Percentiles rank a stretch among this genome's conserved stretches.
Evolutionary conservation across 23 tunicate genomes (phyloP).

Genomic region (Trididemnum nubilum): DNA sequence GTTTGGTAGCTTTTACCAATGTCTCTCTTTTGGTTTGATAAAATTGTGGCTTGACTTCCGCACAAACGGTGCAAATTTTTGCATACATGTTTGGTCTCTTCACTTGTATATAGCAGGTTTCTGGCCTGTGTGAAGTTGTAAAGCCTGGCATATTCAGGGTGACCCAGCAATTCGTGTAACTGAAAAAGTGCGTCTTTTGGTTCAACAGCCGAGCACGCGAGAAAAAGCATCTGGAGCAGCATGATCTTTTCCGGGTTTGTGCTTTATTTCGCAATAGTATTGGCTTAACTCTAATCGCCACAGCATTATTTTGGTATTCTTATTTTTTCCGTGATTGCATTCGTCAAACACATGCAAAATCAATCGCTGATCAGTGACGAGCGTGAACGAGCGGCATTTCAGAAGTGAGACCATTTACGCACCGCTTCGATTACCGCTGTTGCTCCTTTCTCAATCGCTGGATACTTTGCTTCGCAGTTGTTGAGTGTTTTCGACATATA

Average conservation of each 20-base stretch:
- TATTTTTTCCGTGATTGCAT: not conserved
- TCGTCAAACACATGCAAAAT: slow-evolving; percentile 21
- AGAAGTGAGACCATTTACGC: slow-evolving; percentile 4
- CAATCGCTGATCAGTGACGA: slow-evolving; percentile 22
- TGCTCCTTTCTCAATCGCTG: slow-evolving; percentile 31
- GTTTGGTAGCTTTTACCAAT: too few relatives aligned
- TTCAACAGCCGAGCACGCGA: not conserved
- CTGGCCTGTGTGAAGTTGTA: not conserved
- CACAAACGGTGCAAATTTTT: slow-evolving; percentile 9
- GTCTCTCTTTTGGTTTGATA: not conserved
- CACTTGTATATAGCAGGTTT: slow-evolving; percentile 25
- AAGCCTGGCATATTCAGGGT: not conserved
- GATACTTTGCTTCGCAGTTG: too few relatives aligned
- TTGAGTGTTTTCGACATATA: slow-evolving; percentile 26
- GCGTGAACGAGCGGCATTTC: not conserved
- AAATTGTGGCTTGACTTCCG: slow-evolving; percentile 27
- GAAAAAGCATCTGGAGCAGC: slow-evolving; percentile 10
- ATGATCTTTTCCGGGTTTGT: too few relatives aligned
- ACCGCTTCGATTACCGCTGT: slow-evolving; percentile 24
- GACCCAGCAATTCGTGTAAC: not conserved
- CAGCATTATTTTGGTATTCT: too few relatives aligned
- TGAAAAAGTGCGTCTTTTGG: not conserved
- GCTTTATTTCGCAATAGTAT: too few relatives aligned
- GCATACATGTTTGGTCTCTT: not conserved
- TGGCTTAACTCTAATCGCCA: too few relatives aligned